These are phyloP conservation scores for Papilio protenor DNA, from an alignment of 2,888 invertebrate species.

Conservation along the genomic window DNA sequence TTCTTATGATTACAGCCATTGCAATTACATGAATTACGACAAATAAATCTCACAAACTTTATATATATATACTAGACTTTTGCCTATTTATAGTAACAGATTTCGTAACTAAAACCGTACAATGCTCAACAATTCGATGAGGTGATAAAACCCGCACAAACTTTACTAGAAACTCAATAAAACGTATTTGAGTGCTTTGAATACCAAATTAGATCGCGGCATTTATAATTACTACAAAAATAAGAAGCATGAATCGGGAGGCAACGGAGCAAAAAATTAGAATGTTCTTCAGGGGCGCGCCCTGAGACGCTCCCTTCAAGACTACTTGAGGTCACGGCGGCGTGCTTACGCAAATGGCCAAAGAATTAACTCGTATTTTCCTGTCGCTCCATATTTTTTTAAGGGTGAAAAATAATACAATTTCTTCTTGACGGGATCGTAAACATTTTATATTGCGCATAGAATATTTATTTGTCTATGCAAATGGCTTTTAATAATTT, in stretches of 20 bases:
- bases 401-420: conserved; percentile 27
- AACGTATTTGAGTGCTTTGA: conserved; percentile 49
- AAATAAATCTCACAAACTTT: background rate
- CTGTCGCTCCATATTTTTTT: conserved; percentile 28
- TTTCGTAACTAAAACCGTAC: background rate
- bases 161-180: conserved; percentile 41
- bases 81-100: background rate
- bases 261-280: conserved; percentile 79
- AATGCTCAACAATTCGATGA: conserved; percentile 15
- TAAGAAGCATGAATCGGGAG: conserved; percentile 51
- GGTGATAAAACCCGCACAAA: conserved; percentile 19
- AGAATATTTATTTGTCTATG: conserved; percentile 15
- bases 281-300: conserved; percentile 55
- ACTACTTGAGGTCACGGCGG: conserved; percentile 43
- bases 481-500: background rate
- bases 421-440: conserved; percentile 23
- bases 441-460: conserved; percentile 11
- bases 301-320: conserved; percentile 20
- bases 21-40: background rate
- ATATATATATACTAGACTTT: background rate
- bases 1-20: background rate
- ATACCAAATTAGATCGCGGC: conserved; percentile 56
- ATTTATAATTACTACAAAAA: conserved; percentile 76
- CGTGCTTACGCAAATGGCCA: conserved; percentile 43
- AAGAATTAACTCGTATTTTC: conserved; percentile 38